These are phyloP conservation scores for Zele albiditarsus DNA, from an alignment of 2,888 invertebrate genomes.

Conservation along the genomic window DNA sequence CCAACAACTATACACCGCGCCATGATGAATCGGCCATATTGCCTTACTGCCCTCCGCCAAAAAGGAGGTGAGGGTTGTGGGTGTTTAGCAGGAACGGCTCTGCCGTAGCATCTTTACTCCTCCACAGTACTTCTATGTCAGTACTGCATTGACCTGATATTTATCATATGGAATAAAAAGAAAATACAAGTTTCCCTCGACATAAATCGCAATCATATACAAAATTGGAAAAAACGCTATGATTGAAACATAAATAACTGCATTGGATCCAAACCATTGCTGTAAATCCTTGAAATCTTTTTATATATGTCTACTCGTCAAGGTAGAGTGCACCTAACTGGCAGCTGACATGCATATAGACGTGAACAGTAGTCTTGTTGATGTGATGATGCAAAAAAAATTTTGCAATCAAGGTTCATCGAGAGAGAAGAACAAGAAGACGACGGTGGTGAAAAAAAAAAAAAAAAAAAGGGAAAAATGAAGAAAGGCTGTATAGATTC, in stretches of 20 bases:
- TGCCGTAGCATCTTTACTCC: slow-evolving; percentile 47
- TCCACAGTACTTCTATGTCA: background rate
- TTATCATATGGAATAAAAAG: no score
- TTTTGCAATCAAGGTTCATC: background rate
- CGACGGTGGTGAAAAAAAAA: background rate
- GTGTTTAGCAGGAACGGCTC: slow-evolving; percentile 9
- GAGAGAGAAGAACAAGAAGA: background rate
- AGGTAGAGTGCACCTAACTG: background rate
- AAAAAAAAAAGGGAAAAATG: background rate
- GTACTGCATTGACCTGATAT: no score
- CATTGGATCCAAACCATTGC: no score
- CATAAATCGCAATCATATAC: no score
- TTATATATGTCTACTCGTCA: no score
- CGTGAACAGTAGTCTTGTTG: background rate
- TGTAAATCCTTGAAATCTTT: no score
- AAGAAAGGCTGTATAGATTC: background rate
- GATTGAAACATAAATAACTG: no score
- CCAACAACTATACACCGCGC: slow-evolving; percentile 56
- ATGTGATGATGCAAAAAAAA: background rate
- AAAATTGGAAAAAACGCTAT: no score
- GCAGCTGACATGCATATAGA: background rate
- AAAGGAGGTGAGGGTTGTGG: slow-evolving; percentile 46
- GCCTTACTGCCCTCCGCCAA: slow-evolving; percentile 56
- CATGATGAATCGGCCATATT: slow-evolving; percentile 71
- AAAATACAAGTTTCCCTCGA: no score